Evolutionary conservation across 1,140 invertebrate genomes (phyloP), one percentile per base, ranked within the genome.

Genomic region (Drosophila repleta): DNA sequence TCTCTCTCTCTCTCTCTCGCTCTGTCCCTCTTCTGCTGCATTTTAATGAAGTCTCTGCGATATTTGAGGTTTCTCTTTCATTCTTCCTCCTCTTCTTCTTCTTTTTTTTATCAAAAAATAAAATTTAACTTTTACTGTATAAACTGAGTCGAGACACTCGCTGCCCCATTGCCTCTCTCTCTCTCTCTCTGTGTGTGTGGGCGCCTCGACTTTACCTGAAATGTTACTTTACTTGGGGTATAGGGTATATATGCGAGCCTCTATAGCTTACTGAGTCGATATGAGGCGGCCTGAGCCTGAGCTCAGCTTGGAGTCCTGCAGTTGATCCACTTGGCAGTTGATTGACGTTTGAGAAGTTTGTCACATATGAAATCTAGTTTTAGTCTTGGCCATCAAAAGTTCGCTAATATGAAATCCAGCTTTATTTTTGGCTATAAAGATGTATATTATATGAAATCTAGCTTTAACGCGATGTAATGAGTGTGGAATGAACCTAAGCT

Each of bases 81-180:
- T 35, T 35, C 32, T 17, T 17, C 39, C 18, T 43, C 39, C 8
- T 17, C 17, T 43, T 17, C 13, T 62, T 56, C 29, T 13, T 62
- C 51, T 39, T 18, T 32, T 67, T 65, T 56, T 57, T 17, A 18
- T 32, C 21, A 63, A 53, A 52, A 57, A 57, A 61, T 65, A 57
- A 65, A 71, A 71, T 52, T 71, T 71, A 65, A 65, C 67, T 71
- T 57, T 70, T 65, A 51, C 68, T 35, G 53, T 45, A 48, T 35
- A 37, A 64, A 56, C 55, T 49, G 67, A 15, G 7, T 29, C 7
- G 67, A 15, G 7, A 26, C 7, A 29, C 29, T 7, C 29, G 4
- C 6, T 8, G 29, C 29, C 37, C 57, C 17, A 45, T 53, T 24
- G 21, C 17, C 43, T 57, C 43, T 51, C 51, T 64, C 60, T 70